A percentile compares a stretch with the other conserved stretches of the same genome.
phyloP scores from a whole-genome alignment of 1,140 invertebrate genomes.

The Drosophila leontia region DNA sequence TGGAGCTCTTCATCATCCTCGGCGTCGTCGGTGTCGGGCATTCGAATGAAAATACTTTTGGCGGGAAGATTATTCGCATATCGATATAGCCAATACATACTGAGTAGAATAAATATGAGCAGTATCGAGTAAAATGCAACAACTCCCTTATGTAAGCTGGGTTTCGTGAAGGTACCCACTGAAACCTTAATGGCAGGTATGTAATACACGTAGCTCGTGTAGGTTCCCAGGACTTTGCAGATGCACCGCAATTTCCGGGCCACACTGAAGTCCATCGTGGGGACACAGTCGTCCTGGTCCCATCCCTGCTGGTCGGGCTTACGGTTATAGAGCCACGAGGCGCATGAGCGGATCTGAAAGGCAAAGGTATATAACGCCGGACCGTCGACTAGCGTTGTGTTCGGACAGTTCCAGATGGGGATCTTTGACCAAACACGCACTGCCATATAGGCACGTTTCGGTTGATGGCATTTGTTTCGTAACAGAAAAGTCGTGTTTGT shows the following conservation, averaged over 20 bases:
- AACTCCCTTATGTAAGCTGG: not conserved
- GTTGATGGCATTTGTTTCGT: constrained; percentile 37
- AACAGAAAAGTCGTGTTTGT: constrained; percentile 25
- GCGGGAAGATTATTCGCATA: constrained; percentile 11
- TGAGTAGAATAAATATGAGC: not conserved
- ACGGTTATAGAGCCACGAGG: constrained; percentile 38
- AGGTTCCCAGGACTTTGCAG: constrained; percentile 48
- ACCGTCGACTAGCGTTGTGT: constrained; percentile 9
- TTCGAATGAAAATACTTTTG: constrained; percentile 24
- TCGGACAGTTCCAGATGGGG: not conserved
- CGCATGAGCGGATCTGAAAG: constrained; percentile 54
- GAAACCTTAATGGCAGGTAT: constrained; percentile 18
- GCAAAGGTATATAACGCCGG: constrained; percentile 33
- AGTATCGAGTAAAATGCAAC: not conserved
- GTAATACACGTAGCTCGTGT: constrained; percentile 45
- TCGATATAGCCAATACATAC: constrained; percentile 10
- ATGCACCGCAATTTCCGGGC: constrained; percentile 17
- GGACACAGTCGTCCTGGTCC: constrained; percentile 14
- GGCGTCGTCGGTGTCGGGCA: not conserved
- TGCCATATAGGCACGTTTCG: constrained; percentile 34
- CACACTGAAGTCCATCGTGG: constrained; percentile 11
- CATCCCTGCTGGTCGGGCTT: not conserved
- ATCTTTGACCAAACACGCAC: constrained; percentile 1
- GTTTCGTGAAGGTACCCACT: not conserved
- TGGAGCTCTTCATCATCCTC: constrained; percentile 31